Conservation (phyloP, 2,888 invertebrate species). For the Automeris io region DNA sequence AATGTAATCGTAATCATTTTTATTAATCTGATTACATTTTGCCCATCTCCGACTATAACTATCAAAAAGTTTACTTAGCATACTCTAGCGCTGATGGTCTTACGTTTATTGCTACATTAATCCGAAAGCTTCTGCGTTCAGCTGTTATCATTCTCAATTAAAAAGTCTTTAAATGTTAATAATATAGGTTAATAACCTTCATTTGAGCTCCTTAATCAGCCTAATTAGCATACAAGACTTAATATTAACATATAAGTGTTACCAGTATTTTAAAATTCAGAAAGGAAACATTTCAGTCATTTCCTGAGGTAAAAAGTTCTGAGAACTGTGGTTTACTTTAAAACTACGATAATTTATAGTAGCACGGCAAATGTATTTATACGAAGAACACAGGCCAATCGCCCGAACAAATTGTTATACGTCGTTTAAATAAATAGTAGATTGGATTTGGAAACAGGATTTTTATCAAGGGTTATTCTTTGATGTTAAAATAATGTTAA, state of each 20-base stretch:
- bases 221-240: too few relatives aligned
- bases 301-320: neutral
- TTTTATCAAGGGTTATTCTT: neutral
- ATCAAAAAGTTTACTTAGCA: too few relatives aligned
- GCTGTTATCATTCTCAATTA: slow-evolving; percentile 16
- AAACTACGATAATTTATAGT: neutral
- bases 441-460: neutral
- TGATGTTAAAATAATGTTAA: too few relatives aligned
- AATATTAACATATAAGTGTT: too few relatives aligned
- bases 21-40: too few relatives aligned
- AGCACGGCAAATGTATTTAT: neutral
- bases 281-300: neutral
- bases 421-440: neutral
- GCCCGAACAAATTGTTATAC: neutral
- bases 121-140: slow-evolving; percentile 10
- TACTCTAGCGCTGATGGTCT: too few relatives aligned
- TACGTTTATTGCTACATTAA: slow-evolving; percentile 14
- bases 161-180: slow-evolving; percentile 13
- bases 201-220: too few relatives aligned
- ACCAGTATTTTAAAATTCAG: too few relatives aligned
- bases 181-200: too few relatives aligned
- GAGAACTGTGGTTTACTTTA: neutral
- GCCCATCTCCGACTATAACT: too few relatives aligned
- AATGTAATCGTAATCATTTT: too few relatives aligned
- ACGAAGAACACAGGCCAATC: neutral